Evolutionary conservation across 2,797 vertebrate species (phyloP).

Genomic region (Petrocephalus schoutedeni): DNA sequence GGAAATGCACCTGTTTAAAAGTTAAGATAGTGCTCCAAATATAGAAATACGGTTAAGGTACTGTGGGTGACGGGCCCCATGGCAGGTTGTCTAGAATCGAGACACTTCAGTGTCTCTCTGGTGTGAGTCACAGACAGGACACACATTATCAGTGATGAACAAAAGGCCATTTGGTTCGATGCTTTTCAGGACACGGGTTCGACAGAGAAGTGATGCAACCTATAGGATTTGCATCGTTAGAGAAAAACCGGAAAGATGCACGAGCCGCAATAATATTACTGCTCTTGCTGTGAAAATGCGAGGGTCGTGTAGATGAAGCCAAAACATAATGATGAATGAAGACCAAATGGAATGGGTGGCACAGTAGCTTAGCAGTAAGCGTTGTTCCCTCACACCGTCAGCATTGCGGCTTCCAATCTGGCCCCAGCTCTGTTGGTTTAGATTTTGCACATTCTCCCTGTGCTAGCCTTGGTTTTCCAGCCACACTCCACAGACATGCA

Average conservation of each 20-base stretch:
- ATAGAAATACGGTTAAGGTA: not conserved
- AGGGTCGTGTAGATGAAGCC: not conserved
- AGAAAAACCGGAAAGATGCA: not conserved
- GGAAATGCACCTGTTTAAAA: not conserved
- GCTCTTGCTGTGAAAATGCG: not conserved
- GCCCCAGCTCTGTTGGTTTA: not conserved
- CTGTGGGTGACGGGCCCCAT: not conserved
- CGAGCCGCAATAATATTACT: conserved; percentile 1
- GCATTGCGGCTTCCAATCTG: not conserved
- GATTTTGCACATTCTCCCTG: conserved; percentile 16
- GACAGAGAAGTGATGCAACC: not conserved
- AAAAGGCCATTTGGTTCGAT: not conserved
- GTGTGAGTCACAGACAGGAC: not conserved
- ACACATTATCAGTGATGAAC: not conserved
- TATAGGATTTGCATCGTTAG: not conserved
- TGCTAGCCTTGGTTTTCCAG: not conserved
- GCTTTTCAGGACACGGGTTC: not conserved
- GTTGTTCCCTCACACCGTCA: not conserved
- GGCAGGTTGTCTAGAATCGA: not conserved
- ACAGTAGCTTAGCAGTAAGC: not conserved
- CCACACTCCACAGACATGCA: not conserved
- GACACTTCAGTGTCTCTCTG: not conserved
- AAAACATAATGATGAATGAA: not conserved
- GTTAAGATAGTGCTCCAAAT: not conserved
- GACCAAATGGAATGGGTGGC: not conserved